Percentiles rank a stretch among this genome's conserved stretches.
These are phyloP conservation scores for Amphiduros pacificus DNA, from an alignment of 2,888 invertebrate genomes.

Conservation along the genomic window DNA sequence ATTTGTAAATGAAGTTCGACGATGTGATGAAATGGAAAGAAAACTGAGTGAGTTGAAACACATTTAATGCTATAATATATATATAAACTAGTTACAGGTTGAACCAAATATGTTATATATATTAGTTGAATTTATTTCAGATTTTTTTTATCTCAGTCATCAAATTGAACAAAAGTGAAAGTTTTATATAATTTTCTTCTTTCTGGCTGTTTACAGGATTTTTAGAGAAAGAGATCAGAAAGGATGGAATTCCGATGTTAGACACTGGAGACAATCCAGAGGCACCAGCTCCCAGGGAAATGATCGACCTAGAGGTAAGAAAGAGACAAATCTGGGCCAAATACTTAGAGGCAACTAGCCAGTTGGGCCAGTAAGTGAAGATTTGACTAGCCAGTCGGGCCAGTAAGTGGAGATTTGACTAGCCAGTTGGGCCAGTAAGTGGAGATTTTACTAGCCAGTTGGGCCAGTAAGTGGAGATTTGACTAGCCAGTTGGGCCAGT, in stretches of 20 bases:
- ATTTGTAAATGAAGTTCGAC: slow-evolving; percentile 96
- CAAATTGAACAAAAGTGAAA: neutral
- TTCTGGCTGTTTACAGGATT: slow-evolving; percentile 64
- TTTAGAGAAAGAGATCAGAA: slow-evolving; percentile 96
- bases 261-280: slow-evolving; percentile 98
- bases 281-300: slow-evolving; percentile 97
- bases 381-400: too few species aligned
- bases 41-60: slow-evolving; percentile 71
- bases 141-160: neutral
- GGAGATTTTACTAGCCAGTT: too few species aligned
- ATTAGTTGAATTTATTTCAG: neutral
- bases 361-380: too few species aligned
- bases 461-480: too few species aligned
- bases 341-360: too few species aligned
- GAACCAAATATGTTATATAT: too few species aligned
- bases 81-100: neutral
- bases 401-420: too few species aligned
- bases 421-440: too few species aligned
- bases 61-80: neutral
- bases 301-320: slow-evolving; percentile 94
- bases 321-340: too few species aligned
- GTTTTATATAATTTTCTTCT: neutral
- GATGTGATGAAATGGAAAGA: slow-evolving; percentile 98
- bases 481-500: too few species aligned
- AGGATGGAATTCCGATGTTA: slow-evolving; percentile 96